phyloP scores from a whole-genome alignment of 2,888 invertebrate genomes.

The Trachelus iudaicus region DNA sequence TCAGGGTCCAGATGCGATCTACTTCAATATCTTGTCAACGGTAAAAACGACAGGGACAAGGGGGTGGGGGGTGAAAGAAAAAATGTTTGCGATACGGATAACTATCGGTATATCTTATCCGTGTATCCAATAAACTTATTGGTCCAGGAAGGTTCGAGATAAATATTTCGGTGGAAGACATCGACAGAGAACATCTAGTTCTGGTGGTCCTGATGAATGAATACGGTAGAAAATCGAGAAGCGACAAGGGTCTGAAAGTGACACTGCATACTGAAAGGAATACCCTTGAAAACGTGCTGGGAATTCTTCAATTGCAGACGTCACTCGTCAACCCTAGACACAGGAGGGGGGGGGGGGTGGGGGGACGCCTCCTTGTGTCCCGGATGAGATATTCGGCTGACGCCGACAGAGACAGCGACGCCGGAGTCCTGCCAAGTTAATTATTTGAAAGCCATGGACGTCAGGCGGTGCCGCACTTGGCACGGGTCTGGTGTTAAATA shows the following conservation, averaged over 20 bases:
- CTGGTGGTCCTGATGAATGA: not conserved
- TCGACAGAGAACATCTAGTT: not conserved
- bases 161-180: not conserved
- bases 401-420: not conserved
- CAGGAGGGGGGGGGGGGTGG: rapidly evolving
- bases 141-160: not conserved
- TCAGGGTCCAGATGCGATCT: too few species aligned
- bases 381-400: not conserved
- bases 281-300: not conserved
- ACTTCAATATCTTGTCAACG: too few species aligned
- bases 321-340: not conserved
- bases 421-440: not conserved
- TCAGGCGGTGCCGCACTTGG: not conserved
- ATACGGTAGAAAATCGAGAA: not conserved
- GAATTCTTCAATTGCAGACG: not conserved
- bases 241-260: not conserved
- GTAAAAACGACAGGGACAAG: too few species aligned
- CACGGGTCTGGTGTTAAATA: not conserved
- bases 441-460: not conserved
- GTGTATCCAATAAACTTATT: not conserved
- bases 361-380: not conserved
- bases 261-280: not conserved
- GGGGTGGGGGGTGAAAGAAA: not conserved
- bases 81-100: not conserved
- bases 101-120: too few species aligned